Evolutionary conservation across 2,797 vertebrate genomes (phyloP), one percentile per base, ranked within the genome.

Genomic region (Lateolabrax maculatus): DNA sequence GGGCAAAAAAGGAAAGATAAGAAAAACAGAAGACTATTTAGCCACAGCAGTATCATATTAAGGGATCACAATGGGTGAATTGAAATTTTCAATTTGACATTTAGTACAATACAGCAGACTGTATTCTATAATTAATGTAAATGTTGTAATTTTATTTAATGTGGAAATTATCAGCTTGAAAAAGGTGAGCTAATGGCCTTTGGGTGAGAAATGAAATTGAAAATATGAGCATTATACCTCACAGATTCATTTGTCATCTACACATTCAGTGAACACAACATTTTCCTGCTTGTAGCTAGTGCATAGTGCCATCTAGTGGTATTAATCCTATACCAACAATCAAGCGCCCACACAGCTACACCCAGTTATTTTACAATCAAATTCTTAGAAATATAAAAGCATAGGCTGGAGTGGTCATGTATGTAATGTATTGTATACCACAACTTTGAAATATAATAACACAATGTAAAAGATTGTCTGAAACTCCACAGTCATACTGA

Each of bases 241-340:
- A 63, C 34, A 75, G 31, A 63, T 63, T 41, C 31, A 74, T 37
- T 18, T 12, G 6, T 16, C 23, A 57, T 56, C 13, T 29, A 29
- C 16, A 69, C 15, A 41, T 31, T 25, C 23, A 34, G 4, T 6
- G 19, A 34, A 19, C 8, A n/a, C 23, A 62, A 16, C n/a, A 51
- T 57, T 34, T 58, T 27, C 39, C 9, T 10, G 36, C 25, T 9
- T 61, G 64, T 8, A 39, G 83, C 69, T 84, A 41, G 71, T 80
- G 70, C 44, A 71, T 58, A 85, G 44, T 65, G 87, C 88, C 93
- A 93, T 91, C 93, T 93, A 87, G 90, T 90, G 93, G 90, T 63
- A 10, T 1, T 19, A 63, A 0, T 46, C n/a, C 29, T 9, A 25
- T 16, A 9, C 3, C 52, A 74, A 36, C 15, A 56, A 36, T 43